A percentile compares a stretch with the other conserved stretches of the same genome.
Evolutionary conservation across 2,113 vertebrate species (phyloP).

Genomic region (Pluvianellus socialis): DNA sequence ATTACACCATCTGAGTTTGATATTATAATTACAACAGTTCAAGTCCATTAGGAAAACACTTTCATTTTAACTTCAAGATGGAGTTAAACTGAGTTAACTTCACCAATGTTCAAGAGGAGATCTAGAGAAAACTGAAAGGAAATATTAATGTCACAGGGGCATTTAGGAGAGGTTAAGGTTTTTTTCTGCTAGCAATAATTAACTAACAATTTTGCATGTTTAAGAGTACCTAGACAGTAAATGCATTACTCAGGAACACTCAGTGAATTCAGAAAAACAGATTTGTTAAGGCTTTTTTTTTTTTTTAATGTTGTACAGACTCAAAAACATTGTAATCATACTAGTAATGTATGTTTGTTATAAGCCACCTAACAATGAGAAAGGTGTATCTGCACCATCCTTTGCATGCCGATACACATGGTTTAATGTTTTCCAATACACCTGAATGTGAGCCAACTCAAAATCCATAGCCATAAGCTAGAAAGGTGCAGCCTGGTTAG

Average conservation of each 20-base stretch:
- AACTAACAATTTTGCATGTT: not conserved
- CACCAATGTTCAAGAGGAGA: not conserved
- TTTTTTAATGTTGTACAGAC: not conserved
- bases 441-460: not conserved
- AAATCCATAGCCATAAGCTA: not conserved
- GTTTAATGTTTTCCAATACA: not conserved
- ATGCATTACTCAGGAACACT: not conserved
- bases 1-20: not conserved
- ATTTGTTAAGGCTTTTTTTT: not conserved
- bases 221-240: not conserved
- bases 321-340: not conserved
- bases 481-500: not conserved
- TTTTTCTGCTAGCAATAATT: not conserved
- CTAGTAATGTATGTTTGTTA: not conserved
- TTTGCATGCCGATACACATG: not conserved
- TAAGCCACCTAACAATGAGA: not conserved
- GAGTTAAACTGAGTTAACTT: not conserved
- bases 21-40: not conserved
- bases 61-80: slow-evolving; percentile 20
- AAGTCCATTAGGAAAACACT: not conserved
- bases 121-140: not conserved
- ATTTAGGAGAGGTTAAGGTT: not conserved
- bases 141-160: not conserved
- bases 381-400: not conserved
- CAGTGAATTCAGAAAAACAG: not conserved